Percentiles rank a stretch among this genome's conserved stretches.
Conservation (phyloP, 2,113 vertebrate species). For the Nesogale talazaci region DNA sequence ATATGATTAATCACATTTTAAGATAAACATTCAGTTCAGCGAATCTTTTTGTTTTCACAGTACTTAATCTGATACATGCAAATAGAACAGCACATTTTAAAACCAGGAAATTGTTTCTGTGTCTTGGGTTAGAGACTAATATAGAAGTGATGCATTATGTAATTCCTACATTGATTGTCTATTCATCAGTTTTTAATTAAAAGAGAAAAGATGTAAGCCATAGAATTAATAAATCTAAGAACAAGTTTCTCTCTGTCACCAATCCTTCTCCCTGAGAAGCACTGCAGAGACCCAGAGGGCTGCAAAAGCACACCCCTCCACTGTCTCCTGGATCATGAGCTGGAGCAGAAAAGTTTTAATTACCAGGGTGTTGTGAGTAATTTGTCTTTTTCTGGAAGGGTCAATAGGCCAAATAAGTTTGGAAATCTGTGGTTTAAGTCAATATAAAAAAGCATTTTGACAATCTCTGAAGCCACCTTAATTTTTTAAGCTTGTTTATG, state of each 20-base stretch:
- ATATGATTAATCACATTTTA: not conserved
- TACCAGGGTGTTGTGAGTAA: too few species aligned
- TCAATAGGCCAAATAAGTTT: too few species aligned
- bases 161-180: not conserved
- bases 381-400: too few species aligned
- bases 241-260: too few species aligned
- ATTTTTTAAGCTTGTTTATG: conserved; percentile 50
- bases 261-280: too few species aligned
- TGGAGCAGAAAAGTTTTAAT: too few species aligned
- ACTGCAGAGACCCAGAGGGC: too few species aligned
- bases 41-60: not conserved
- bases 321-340: too few species aligned
- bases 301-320: too few species aligned
- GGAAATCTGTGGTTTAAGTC: not conserved
- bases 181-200: conserved; percentile 48
- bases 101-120: conserved; percentile 16
- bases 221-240: conserved; percentile 12
- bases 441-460: conserved; percentile 32
- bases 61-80: conserved; percentile 33
- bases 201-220: conserved; percentile 43
- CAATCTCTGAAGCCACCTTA: not conserved
- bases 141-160: not conserved
- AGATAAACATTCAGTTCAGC: conserved; percentile 31
- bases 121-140: not conserved
- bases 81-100: conserved; percentile 27